These are phyloP conservation scores for Leptogaster cylindrica DNA, from an alignment of 2,888 invertebrate species.

Conservation along the genomic window DNA sequence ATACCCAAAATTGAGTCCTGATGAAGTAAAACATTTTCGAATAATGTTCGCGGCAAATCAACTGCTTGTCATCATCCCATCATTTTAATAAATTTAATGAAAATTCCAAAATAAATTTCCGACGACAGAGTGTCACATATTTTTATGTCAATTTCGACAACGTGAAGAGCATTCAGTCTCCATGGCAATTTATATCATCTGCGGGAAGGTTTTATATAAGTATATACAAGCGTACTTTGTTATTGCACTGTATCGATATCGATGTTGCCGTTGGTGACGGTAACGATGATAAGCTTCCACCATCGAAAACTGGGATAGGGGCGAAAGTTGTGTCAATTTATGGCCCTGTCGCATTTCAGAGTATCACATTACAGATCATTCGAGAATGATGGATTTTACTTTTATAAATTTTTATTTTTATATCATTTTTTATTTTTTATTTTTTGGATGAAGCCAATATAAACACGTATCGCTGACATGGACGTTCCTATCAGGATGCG, in stretches of 20 bases:
- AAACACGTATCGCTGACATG: conserved; percentile 38
- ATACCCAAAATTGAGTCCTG: no score
- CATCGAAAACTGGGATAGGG: not conserved
- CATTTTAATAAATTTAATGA: conserved; percentile 28
- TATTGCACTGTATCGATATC: conserved; percentile 14
- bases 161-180: not conserved
- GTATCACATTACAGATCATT: conserved; percentile 33
- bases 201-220: not conserved
- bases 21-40: conserved; percentile 20
- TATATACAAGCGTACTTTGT: no score
- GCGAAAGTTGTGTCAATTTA: conserved; percentile 15
- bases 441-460: conserved; percentile 29
- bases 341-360: conserved; percentile 17
- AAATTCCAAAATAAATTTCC: conserved; percentile 34
- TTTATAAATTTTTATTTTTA: no score
- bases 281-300: conserved; percentile 17
- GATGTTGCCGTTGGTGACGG: not conserved
- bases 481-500: conserved; percentile 25
- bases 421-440: no score
- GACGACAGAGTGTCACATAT: conserved; percentile 30
- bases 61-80: conserved; percentile 14
- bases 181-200: conserved; percentile 19
- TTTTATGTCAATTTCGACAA: conserved; percentile 21
- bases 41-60: not conserved
- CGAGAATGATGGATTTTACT: conserved; percentile 35